Base-by-base conservation (phyloP, 2,888 invertebrate species). In the Euproctis similis region DNA sequence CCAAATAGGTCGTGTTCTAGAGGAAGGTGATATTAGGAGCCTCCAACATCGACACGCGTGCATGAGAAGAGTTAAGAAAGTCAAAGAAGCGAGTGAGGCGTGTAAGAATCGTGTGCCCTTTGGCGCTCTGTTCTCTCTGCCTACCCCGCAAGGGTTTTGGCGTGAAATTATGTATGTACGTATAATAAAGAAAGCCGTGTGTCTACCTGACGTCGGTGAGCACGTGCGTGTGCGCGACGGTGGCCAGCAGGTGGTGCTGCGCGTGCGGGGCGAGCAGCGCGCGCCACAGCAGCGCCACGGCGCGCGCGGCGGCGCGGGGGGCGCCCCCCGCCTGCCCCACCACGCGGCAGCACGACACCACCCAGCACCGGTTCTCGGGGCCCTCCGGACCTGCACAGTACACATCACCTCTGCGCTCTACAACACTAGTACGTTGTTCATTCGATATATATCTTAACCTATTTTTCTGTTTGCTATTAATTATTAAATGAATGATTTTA, bases 231-330 rank as follows among this genome's bases (percentile, higher is more conserved):
- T 89, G 87, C 2, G 92, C 88, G 47, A 94, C 88, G 33, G 92
- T 88, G 17, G 91, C 91, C 11, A 95, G 86, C 26, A 90, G 87
- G 8, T 90, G 88, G 0, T 91, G 86, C 35, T 95, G 89, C 29
- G 93, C 89, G 21, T 90, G 90, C 12, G 95, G 67, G 41, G 67
- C 32, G 17, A 47, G 51, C 12, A 64, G 51, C 17, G 73, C 73
- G 28, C 69, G 59, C 86, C 44, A 68, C 75, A 29, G 91, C 88
- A 31, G 92, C 86, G 93, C 74, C 21, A 96, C 60, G 1, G 61
- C 61, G 28, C 58, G 53, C 8, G 57, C 51, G 0, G 64, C 14
- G 14, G 4, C 14, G 4, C 6, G 4, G 4, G 14, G 14, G 14
- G 6, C 14, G 4, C 4, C 6, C 4, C 14, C 14, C 21, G 7